A percentile compares a stretch with the other conserved stretches of the same genome.
phyloP scores from a whole-genome alignment of 2,797 vertebrate species.

The Holocentrus rufus region DNA sequence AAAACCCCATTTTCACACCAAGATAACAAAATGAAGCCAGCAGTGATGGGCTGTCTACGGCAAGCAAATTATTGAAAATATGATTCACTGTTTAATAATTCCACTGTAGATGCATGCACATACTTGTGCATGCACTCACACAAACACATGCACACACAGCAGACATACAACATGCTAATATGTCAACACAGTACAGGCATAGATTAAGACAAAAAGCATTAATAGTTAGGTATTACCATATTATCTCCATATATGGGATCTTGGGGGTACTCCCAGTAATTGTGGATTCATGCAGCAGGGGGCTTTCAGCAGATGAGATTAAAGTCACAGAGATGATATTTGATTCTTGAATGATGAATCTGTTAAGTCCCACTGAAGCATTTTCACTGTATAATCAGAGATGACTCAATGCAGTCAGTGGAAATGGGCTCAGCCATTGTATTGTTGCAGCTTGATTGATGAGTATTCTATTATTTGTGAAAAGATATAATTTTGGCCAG shows the following conservation, averaged over 20 bases:
- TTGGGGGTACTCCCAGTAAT: conserved; percentile 11
- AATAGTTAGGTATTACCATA: conserved; percentile 6
- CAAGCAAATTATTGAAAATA: conserved; percentile 18
- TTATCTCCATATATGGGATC: conserved; percentile 21
- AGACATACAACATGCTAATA: background rate
- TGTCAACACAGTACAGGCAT: conserved; percentile 8
- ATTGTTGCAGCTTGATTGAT: conserved; percentile 47
- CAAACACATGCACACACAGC: background rate
- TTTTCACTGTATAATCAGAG: conserved; percentile 60
- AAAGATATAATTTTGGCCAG: conserved; percentile 37
- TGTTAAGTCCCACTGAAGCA: conserved; percentile 50
- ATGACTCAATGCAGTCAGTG: conserved; percentile 51
- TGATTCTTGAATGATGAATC: conserved; percentile 64
- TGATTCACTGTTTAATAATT: conserved; percentile 13
- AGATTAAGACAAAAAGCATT: conserved; percentile 38
- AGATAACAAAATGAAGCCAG: conserved; percentile 12
- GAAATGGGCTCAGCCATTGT: conserved; percentile 44
- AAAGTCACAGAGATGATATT: conserved; percentile 32
- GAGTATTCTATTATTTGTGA: conserved; percentile 43
- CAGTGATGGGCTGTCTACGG: background rate
- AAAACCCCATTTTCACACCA: conserved; percentile 1
- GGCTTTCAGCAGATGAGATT: conserved; percentile 53
- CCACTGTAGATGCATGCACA: conserved; percentile 17
- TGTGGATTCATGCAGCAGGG: conserved; percentile 27
- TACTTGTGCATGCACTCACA: background rate